phyloP scores from a whole-genome alignment of 1,140 invertebrate species.

The Macrobrachium rosenbergii region DNA sequence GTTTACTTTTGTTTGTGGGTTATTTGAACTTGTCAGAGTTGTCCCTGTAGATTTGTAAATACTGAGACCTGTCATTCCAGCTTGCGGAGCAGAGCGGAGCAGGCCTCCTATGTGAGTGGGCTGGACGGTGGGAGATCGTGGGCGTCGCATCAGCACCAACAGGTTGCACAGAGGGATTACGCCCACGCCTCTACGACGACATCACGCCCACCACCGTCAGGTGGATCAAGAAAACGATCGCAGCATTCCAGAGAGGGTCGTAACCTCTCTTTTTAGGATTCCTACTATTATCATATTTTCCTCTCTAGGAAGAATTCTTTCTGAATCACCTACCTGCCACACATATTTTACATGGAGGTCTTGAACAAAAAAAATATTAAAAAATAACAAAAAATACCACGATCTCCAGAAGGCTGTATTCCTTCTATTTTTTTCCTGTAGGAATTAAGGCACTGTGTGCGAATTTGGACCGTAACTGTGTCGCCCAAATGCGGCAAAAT shows the following conservation, averaged over 20 bases:
- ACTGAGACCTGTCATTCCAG: conserved; percentile 27
- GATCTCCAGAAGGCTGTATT: conserved; percentile 7
- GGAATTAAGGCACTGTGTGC: too few relatives aligned
- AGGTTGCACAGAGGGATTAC: conserved; percentile 60
- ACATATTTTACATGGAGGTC: background rate
- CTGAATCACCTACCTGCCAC: background rate
- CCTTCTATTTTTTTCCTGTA: background rate
- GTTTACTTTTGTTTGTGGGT: too few relatives aligned
- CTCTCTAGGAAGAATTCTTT: background rate
- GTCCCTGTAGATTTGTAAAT: background rate
- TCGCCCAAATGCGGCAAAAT: too few relatives aligned
- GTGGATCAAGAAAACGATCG: conserved; percentile 66
- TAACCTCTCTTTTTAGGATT: conserved; percentile 21
- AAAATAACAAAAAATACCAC: background rate
- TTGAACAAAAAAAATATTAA: background rate
- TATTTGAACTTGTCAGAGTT: background rate
- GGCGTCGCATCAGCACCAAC: conserved; percentile 65
- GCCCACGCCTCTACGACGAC: conserved; percentile 66
- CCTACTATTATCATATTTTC: conserved; percentile 16
- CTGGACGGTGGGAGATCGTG: conserved; percentile 64
- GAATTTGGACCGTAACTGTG: too few relatives aligned
- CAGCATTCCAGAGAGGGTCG: conserved; percentile 59
- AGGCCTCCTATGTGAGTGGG: conserved; percentile 65
- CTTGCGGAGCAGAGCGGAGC: conserved; percentile 66
- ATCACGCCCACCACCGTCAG: conserved; percentile 58